These are phyloP conservation scores for Frankliniella fusca DNA, from an alignment of 2,888 invertebrate species.

Conservation along the genomic window DNA sequence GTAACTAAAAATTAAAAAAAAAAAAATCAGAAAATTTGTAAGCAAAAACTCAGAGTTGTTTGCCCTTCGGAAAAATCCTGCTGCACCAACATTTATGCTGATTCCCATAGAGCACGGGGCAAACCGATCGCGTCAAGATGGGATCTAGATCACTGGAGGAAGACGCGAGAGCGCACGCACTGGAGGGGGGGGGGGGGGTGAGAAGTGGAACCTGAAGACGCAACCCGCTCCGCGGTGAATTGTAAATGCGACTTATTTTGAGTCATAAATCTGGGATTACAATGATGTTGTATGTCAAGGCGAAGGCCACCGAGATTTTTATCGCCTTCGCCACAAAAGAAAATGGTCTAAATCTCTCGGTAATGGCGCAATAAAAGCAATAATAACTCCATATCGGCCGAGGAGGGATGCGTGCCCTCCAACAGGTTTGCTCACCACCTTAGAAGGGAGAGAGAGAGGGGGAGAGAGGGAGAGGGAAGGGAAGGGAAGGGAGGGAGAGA, in stretches of 20 bases:
- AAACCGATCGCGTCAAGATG: too few relatives aligned
- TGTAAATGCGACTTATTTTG: slow-evolving; percentile 25
- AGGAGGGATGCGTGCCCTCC: neutral
- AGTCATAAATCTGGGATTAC: slow-evolving; percentile 24
- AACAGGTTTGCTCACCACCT: neutral
- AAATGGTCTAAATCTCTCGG: slow-evolving; percentile 24
- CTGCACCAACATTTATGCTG: too few relatives aligned
- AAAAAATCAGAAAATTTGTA: too few relatives aligned
- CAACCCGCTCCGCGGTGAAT: neutral
- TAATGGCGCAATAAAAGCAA: slow-evolving; percentile 14
- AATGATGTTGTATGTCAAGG: slow-evolving; percentile 24
- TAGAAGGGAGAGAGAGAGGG: neutral
- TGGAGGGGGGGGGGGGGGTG: too few relatives aligned
- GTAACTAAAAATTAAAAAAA: too few relatives aligned
- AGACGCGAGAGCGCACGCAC: too few relatives aligned
- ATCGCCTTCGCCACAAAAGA: slow-evolving; percentile 12
- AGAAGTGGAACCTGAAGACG: neutral
- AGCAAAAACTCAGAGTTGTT: too few relatives aligned
- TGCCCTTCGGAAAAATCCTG: too few relatives aligned
- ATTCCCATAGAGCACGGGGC: too few relatives aligned
- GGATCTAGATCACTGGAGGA: too few relatives aligned
- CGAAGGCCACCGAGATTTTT: slow-evolving; percentile 12
- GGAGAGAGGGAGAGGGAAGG: neutral
- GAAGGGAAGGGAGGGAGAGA: neutral
- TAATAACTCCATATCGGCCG: slow-evolving; percentile 22